Percentiles rank a stretch among this genome's conserved stretches.
Conservation (phyloP, 1,140 invertebrate species). For the Pteromalus puparum region DNA sequence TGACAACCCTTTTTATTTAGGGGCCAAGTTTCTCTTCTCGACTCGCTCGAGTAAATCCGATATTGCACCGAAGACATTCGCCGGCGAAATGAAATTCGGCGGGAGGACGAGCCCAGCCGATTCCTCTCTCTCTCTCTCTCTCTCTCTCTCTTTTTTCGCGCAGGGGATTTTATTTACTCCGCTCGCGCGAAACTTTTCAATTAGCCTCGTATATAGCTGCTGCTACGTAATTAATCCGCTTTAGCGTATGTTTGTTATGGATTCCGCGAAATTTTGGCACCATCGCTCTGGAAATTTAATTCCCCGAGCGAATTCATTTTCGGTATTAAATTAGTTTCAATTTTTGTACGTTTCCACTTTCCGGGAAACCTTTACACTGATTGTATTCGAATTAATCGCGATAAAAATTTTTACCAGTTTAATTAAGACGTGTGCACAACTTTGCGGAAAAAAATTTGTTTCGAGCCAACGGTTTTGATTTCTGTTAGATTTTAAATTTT, state of each 20-base stretch:
- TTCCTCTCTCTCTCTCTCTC: background rate
- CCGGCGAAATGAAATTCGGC: constrained; percentile 43
- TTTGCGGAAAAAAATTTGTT: too few relatives aligned
- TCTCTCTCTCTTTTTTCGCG: background rate
- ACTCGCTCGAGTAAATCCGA: constrained; percentile 72
- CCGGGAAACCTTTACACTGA: too few relatives aligned
- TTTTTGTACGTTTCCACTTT: background rate
- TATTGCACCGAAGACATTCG: constrained; percentile 62
- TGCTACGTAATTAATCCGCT: background rate
- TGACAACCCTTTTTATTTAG: constrained; percentile 76
- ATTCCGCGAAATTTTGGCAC: background rate
- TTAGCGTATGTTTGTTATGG: background rate
- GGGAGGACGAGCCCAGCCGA: constrained; percentile 16
- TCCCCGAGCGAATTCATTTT: background rate
- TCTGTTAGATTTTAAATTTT: too few relatives aligned
- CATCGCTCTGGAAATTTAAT: background rate
- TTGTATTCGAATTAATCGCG: too few relatives aligned
- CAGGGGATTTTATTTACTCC: constrained; percentile 7
- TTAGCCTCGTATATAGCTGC: constrained; percentile 4
- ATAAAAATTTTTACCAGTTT: too few relatives aligned
- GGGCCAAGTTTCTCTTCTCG: constrained; percentile 62
- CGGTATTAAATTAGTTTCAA: background rate
- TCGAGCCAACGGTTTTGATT: too few relatives aligned
- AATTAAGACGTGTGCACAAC: too few relatives aligned
- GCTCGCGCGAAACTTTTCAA: constrained; percentile 46